These are phyloP conservation scores for Temnothorax rugatulus DNA, from an alignment of 2,888 invertebrate genomes.

Conservation along the genomic window DNA sequence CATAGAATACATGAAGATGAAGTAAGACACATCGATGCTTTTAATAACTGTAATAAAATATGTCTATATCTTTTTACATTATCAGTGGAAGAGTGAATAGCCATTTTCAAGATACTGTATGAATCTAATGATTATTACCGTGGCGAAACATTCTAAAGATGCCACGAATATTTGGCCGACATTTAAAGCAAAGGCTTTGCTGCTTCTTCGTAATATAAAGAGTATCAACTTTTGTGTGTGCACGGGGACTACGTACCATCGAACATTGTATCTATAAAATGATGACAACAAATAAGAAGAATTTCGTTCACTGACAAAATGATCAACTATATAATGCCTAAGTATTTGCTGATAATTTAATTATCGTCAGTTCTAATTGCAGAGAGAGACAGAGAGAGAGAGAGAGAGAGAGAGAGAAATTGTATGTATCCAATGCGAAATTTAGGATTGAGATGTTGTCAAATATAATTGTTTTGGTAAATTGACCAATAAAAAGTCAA, in stretches of 20 bases:
- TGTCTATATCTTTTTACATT: neutral
- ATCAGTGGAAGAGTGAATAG: neutral
- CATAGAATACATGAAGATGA: constrained; percentile 16
- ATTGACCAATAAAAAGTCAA: neutral
- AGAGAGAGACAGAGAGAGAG: neutral
- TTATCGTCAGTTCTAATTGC: neutral
- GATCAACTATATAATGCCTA: neutral
- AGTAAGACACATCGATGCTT: constrained; percentile 27
- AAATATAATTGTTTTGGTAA: neutral
- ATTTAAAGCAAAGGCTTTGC: neutral
- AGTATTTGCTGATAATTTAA: neutral
- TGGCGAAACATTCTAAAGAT: constrained; percentile 19
- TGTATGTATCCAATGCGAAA: no score
- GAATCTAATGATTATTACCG: neutral
- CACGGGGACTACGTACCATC: neutral
- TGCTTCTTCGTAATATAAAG: neutral
- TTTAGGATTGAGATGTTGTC: neutral
- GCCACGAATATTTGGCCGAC: neutral
- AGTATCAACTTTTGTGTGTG: constrained; percentile 16
- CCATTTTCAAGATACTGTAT: neutral
- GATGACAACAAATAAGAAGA: neutral
- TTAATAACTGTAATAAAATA: constrained; percentile 26
- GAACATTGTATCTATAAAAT: constrained; percentile 23
- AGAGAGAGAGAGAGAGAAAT: no score
- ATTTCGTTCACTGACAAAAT: neutral